Evolutionary conservation across 2,113 vertebrate genomes (phyloP).

Genomic region (Saguinus imperator): DNA sequence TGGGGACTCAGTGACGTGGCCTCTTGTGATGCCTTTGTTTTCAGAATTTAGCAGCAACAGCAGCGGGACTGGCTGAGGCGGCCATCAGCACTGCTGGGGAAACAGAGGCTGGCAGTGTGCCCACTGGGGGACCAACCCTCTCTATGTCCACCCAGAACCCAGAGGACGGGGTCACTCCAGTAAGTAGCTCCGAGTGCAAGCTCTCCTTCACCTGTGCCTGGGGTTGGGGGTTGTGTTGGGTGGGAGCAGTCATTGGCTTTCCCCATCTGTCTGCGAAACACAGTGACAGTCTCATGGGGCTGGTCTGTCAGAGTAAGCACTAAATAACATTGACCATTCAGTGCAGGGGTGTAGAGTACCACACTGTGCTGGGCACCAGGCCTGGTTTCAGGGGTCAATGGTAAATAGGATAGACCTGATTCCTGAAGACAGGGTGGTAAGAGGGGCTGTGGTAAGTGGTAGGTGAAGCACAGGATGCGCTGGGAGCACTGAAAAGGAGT

Average conservation of each 20-base stretch:
- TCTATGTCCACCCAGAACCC: not conserved
- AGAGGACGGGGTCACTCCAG: not conserved
- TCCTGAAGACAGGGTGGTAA: not conserved
- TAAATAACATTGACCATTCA: not conserved
- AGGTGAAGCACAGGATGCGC: not conserved
- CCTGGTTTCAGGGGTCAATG: too few relatives aligned
- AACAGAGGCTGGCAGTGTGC: not conserved
- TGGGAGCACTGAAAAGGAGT: not conserved
- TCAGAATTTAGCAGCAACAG: conserved; percentile 31
- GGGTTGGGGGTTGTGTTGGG: rapidly evolving
- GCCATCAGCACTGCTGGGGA: not conserved
- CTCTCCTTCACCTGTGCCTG: not conserved
- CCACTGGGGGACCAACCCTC: not conserved
- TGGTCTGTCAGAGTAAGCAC: too few relatives aligned
- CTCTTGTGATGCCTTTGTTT: not conserved
- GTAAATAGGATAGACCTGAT: not conserved
- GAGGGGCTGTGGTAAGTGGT: not conserved
- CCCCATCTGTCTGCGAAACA: not conserved
- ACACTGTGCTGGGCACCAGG: rapidly evolving
- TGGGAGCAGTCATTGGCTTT: not conserved
- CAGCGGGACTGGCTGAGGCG: not conserved
- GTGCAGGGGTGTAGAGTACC: not conserved
- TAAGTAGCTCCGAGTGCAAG: not conserved
- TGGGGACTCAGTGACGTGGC: not conserved
- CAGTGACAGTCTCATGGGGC: not conserved